phyloP scores from a whole-genome alignment of 2,888 invertebrate species.

The Ennomos fuscantarius region DNA sequence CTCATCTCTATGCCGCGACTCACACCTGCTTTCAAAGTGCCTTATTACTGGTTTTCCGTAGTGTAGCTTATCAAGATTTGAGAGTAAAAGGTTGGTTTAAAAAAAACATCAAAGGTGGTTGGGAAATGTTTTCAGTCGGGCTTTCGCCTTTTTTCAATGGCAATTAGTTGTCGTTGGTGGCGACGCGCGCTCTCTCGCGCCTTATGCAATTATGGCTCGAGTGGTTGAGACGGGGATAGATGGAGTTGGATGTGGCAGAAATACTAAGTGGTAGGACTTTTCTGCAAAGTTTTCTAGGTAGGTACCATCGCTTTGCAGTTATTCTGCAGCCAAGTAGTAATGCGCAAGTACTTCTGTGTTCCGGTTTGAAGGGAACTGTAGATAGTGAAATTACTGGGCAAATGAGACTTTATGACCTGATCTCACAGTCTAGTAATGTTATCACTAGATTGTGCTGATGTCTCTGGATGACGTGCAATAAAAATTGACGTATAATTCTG shows the following conservation, averaged over 20 bases:
- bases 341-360: no score
- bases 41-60: conserved; percentile 77
- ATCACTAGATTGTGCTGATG: no score
- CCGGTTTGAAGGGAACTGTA: no score
- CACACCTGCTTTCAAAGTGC: conserved; percentile 79
- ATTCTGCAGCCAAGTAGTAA: no score
- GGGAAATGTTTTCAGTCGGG: conserved; percentile 81
- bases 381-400: no score
- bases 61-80: conserved; percentile 80
- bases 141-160: conserved; percentile 86
- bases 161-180: conserved; percentile 83
- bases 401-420: no score
- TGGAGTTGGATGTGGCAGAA: conserved; percentile 43
- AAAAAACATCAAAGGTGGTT: conserved; percentile 77
- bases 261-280: no score
- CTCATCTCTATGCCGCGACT: conserved; percentile 65
- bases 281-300: no score
- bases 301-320: no score
- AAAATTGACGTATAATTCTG: no score
- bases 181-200: conserved; percentile 72
- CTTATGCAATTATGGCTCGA: conserved; percentile 77
- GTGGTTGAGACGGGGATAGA: conserved; percentile 51
- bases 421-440: no score
- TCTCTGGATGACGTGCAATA: no score
- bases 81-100: conserved; percentile 64